Base-by-base conservation (phyloP, 2,113 vertebrate genomes). In the Amia ocellicauda region DNA sequence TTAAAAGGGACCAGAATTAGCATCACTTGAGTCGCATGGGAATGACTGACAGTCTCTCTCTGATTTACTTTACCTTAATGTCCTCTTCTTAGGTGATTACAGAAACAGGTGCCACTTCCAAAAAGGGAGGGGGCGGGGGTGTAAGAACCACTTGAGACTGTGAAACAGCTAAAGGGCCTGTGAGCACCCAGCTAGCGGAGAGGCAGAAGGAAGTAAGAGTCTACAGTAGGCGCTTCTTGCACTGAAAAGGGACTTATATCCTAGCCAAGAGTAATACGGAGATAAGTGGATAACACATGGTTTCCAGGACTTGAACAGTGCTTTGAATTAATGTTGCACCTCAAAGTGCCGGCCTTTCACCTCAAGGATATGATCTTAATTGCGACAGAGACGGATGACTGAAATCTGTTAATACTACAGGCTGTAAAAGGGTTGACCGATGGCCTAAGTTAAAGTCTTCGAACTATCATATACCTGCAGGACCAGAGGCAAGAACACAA, bases 11-110 rank as follows among this genome's bases (percentile, higher is more conserved):
- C 4, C 45, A 47, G 31, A 47, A 47, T 47, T 47, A 47, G n/a
- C 14, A 47, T 47, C n/a, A 47, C n/a, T 19, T 19, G n/a, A 47
- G 1, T 47, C n/a, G 3, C 45, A 47, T 19, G 16, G n/a, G 45
- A 47, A 47, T 47, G 45, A 47, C 45, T 47, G 45, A 47, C 45
- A 47, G 45, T 47, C 45, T 47, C 45, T 42, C 16, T 47, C 45
- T 47, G 45, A n/a, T 47, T 47, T 47, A 5, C 45, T 47, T 47
- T 47, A 47, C 5, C n/a, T 47, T 16, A 47, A 47, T 47, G 45
- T 17, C 14, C 45, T 47, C 45, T 17, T 47, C n/a, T 47, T 47
- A 47, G 45, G 45, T 19, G 45, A 47, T 47, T 16, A 47, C 16
- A 47, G 45, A 47, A 47, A 16, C 45, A 47, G 11, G 31, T 36